A percentile compares a stretch with the other conserved stretches of the same genome.
phyloP scores from a whole-genome alignment of 1,140 invertebrate species.

The Pentalonia nigronervosa region DNA sequence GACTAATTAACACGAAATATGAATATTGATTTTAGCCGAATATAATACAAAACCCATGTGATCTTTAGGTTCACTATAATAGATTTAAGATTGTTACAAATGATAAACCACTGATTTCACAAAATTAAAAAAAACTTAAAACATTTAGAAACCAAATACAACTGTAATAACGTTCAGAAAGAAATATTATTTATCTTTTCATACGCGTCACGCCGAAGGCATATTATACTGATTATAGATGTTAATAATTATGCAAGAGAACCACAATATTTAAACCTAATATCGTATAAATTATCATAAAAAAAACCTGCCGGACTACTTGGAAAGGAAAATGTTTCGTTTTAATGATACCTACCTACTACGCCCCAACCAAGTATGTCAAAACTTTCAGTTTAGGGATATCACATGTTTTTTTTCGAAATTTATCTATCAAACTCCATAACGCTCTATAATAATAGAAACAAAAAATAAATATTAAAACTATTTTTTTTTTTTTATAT shows the following conservation, averaged over 20 bases:
- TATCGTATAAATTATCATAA: constrained; percentile 19
- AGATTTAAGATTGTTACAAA: no score
- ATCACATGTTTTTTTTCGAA: background rate
- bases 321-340: background rate
- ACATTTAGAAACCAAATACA: background rate
- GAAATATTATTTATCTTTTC: background rate
- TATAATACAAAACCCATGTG: background rate
- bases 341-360: background rate
- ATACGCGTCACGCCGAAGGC: background rate
- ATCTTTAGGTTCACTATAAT: background rate
- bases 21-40: background rate
- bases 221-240: constrained; percentile 21
- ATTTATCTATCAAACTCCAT: background rate
- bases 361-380: background rate
- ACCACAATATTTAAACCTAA: background rate
- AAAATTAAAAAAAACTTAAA: background rate
- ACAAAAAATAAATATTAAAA: background rate
- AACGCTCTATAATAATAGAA: background rate
- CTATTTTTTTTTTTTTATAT: no score
- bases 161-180: background rate
- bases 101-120: background rate
- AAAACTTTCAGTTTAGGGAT: background rate
- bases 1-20: background rate
- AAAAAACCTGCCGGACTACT: background rate
- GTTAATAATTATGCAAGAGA: constrained; percentile 7